Evolutionary conservation across 2,797 vertebrate genomes (phyloP).

Genomic region (Clamator glandarius): DNA sequence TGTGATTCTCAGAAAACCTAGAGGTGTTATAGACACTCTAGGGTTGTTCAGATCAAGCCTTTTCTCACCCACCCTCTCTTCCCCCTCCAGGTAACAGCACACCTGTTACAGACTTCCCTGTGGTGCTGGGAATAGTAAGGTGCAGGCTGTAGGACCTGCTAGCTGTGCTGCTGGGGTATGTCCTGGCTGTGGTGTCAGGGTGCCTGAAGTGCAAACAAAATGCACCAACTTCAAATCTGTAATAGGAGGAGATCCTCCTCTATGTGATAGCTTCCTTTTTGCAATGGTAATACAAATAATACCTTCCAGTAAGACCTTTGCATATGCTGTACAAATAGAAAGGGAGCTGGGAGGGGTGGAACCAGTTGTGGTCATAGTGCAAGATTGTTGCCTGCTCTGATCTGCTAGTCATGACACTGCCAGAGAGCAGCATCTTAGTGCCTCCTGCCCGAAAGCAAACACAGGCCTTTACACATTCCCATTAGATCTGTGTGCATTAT

Average conservation of each 20-base stretch:
- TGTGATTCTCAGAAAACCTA: neutral
- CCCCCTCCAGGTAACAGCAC: neutral
- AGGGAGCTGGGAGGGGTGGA: too few species aligned
- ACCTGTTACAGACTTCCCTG: neutral
- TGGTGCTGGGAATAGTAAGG: neutral
- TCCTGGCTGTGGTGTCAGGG: neutral
- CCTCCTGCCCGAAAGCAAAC: neutral
- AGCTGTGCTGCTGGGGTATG: neutral
- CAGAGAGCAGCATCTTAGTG: neutral
- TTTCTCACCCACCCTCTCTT: neutral
- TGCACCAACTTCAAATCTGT: neutral
- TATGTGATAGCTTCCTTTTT: neutral
- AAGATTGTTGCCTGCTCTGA: neutral
- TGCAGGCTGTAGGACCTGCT: neutral
- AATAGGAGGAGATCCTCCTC: neutral
- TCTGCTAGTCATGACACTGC: neutral
- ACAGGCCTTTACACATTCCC: neutral
- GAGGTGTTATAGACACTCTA: neutral
- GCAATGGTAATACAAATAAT: neutral
- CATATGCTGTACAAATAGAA: neutral
- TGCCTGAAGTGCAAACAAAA: neutral
- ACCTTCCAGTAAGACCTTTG: neutral
- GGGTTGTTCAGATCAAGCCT: neutral
- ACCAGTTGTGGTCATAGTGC: neutral
- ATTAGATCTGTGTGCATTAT: rapidly evolving